Base-by-base conservation (phyloP, 1,140 invertebrate species). In the Orussus abietinus region DNA sequence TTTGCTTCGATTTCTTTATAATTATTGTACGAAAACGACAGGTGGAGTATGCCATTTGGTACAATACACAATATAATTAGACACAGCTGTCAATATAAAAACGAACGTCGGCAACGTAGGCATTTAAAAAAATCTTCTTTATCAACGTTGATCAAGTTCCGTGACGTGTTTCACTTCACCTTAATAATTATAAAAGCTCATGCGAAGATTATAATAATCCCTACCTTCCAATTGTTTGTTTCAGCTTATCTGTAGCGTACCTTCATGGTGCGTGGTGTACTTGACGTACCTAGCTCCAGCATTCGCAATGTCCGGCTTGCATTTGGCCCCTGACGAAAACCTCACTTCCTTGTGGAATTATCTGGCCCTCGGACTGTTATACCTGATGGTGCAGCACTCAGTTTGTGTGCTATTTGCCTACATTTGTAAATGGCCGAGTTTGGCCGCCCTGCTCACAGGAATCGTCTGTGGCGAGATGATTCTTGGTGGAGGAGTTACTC, bases 291-390 rank as follows among this genome's bases (percentile, higher is more conserved):
- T 91, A 13, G 80, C 92, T 17, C 92, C 92, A 11, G 88, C 88
- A 9, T 94, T 90, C 60, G 88, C 88, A 12, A 93, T 94, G 90
- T 84, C 85, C 6, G 89, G 90, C 0, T 71, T 93, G 0, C 74
- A 80, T 25, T 28, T 71, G 1, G 57, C 61, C 1, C 51, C 62
- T 0, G 66, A 72, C 13, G 69, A 74, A 11, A 70, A 65, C 34
- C 46, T 71, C 2, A 66, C 58, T 3, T 67, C 64, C 1, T 17
- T 72, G 0, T 72, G 69, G 66, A 55, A 66, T 42, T 62, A 71
- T 18, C 47, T 69, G 2, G 48, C 50, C 2, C 52, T 59, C 53
- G 90, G 89, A 79, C 59, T 92, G 19, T 67, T 91, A 5, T 91
- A 90, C 62, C 67, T 91, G 6, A 80, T 82, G 49, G 72, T 82